Conservation (phyloP, 2,797 vertebrate species). For the Notamacropus eugenii region DNA sequence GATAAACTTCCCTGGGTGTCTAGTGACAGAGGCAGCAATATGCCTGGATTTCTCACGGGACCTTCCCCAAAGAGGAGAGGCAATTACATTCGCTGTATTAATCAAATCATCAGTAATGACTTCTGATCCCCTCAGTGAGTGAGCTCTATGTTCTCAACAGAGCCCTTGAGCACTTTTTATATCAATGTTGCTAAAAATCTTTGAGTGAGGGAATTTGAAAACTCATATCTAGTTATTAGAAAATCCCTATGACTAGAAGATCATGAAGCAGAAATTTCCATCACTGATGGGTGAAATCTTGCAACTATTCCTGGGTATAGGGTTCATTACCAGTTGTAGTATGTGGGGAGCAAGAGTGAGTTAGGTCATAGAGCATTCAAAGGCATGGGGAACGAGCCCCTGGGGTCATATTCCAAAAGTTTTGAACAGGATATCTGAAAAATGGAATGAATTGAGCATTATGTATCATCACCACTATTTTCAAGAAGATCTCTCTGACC, state of each 20-base stretch:
- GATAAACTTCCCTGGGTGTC: neutral
- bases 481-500: neutral
- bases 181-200: conserved; percentile 31
- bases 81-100: conserved; percentile 11
- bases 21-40: conserved; percentile 5
- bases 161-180: conserved; percentile 8
- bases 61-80: conserved; percentile 33
- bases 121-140: neutral
- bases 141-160: neutral
- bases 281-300: conserved; percentile 29
- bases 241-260: neutral
- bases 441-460: neutral
- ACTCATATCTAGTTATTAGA: neutral
- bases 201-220: neutral
- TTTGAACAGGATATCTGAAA: conserved; percentile 2
- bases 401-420: neutral
- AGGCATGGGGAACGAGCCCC: neutral
- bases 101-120: conserved; percentile 1
- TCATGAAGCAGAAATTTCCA: conserved; percentile 29
- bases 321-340: neutral
- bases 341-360: neutral
- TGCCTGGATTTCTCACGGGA: neutral
- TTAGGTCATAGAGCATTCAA: neutral
- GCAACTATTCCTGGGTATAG: neutral
- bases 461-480: neutral